Base-by-base conservation (phyloP, 2,888 invertebrate genomes). In the Megamerina dolium region DNA sequence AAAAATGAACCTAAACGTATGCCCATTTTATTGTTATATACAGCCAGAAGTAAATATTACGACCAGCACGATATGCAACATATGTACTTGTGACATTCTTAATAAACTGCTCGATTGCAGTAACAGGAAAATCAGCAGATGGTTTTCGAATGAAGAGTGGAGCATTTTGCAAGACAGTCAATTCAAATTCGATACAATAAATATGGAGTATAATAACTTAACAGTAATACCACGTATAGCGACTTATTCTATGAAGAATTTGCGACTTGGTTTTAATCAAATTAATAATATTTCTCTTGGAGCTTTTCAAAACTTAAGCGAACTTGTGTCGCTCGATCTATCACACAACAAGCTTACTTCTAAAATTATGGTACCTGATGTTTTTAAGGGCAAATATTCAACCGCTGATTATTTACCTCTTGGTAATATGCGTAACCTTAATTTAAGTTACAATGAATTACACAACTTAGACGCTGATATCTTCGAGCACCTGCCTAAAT, bases 401-500 rank as follows among this genome's bases (percentile, higher is more conserved):
- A 17, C 40, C 1, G 21, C 53, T 3, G 49, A 55, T 19, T 69
- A 58, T 48, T 49, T 59, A 37, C 64, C 70, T 0, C 26, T 70
- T 14, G 48, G 44, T 3, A 59, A 61, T 14, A 23, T 69, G 8
- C 59, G 47, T 30, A 58, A 60, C 21, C 43, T 72, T 1, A 57
- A 81, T 58, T 69, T 92, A 46, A 82, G 82, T 0, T 65, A 80
- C 60, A 92, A 92, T 64, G 73, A 76, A 17, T 65, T 90, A 1
- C 83, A 85, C 55, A 77, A 79, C 0, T 64, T 90, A n/a, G 64
- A 85, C 57, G 75, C 74, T 37, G 83, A 87, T 60, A 57, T 87
- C 2, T 90, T 93, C 63, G 83, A 85, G 55, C 88, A 91, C 60
- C 67, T 83, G 4, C 76, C 80, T 0, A 74, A 78, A 36, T 62